Evolutionary conservation across 2,797 vertebrate species (phyloP), one percentile per base, ranked within the genome.

Genomic region (Myiotriccus ornatus): DNA sequence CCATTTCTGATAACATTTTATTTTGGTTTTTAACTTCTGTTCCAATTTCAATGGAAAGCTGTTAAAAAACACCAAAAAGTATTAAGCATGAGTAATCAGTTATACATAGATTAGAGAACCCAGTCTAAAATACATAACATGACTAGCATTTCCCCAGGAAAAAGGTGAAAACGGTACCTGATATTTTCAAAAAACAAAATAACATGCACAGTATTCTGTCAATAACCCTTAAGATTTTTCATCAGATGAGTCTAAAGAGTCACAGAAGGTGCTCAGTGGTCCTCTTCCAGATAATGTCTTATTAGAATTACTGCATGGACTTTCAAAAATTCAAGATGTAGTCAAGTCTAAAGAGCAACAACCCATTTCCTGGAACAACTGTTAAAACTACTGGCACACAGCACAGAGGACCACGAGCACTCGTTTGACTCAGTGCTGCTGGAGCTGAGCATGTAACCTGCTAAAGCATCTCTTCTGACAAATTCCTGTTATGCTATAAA

Each of bases 11-110:
- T 94, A 99, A 94, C 94, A 99, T 97, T 95, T 98, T 99, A 97
- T 99, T 99, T 62, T 99, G 99, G 89, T 98, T 97, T 97, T 99
- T 99, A 56, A 99, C 99, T 98, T 99, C 99, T 71, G 98, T 98
- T 93, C 99, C 99, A 74, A 99, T 99, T 96, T 99, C 99, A 95
- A 99, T 99, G 13, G 99, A 97, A 92, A 99, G 98, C 99, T 99
- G 96, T 90, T 37, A 91, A 92, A 81, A 41, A 39, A 5, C 32
- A 35, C 3, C 16, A 19, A 12, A 14, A 67, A 75, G 15, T 52
- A 59, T 62, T 41, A 67, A 59, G 34, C 44, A 32, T 21, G 6
- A 89, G 14, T 37, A 55, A 81, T n/a, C 21, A 46, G 10, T 47
- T 79, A 75, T 5, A 74, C 19, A 74, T 0, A 60, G 6, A 57